Evolutionary conservation across 2,113 vertebrate genomes (phyloP), one percentile per base, ranked within the genome.

Genomic region (Erythrolamprus reginae): DNA sequence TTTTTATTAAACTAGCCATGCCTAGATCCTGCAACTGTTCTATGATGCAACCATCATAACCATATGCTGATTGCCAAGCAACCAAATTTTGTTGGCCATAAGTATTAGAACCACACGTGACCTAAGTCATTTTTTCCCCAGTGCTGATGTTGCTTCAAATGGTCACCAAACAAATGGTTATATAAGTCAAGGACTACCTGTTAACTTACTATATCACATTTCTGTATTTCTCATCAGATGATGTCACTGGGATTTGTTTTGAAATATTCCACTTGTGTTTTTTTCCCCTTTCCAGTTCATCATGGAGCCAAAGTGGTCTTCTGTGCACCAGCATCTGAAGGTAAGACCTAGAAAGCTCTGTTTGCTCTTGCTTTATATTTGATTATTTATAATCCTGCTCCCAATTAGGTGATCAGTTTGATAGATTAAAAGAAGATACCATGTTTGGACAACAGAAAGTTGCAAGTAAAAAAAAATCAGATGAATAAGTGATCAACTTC

Each of bases 321-420:
- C 91, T 92, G 93, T 84, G 92, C 82, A 17, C 93, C 95, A 92
- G 94, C 88, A 42, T 86, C 56, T 42, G 89, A 86, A 90, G 89
- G 89, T 90, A 48, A 86, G 89, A 3, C 15, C 3, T 28, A 51
- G 52, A 33, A 58, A 61, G 26, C 6, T 24, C 3, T 84, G 1
- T 58, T 45, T 48, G 10, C 1, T 38, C n/a, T 9, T 38, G 17
- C 33, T 38, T 77, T 77, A 38, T 77, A 42, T 33, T 8, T 38
- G 33, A 42, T 77, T 5, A 9, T 38, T 50, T 13, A n/a, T 5
- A 6, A 1, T n/a, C 52, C 10, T 45, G 21, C 33, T 83, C 38
- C 24, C 26, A 56, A n/a, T 45, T n/a, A 10, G 53, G 4, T 17
- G n/a, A 82, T 28, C 23, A 21, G 70, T 6, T 26, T 55, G 7